These are phyloP conservation scores for Sardinella longiceps DNA, from an alignment of 2,797 vertebrate genomes.

Conservation along the genomic window DNA sequence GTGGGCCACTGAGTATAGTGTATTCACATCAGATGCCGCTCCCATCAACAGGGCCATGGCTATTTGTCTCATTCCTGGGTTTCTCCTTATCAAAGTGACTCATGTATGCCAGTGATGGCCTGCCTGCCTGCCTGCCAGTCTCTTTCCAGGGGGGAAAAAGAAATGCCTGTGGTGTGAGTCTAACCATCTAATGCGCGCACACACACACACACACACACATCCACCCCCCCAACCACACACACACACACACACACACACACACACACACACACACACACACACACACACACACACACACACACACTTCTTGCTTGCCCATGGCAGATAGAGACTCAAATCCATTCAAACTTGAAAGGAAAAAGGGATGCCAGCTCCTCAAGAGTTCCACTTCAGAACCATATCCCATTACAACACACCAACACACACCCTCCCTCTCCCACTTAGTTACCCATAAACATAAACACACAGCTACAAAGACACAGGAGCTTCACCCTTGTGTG, in stretches of 20 bases:
- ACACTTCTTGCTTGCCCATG: background rate
- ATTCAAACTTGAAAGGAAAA: background rate
- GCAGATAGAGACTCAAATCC: background rate
- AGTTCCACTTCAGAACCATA: background rate
- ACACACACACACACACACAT: background rate
- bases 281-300: background rate
- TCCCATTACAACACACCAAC: background rate
- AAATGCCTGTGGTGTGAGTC: background rate
- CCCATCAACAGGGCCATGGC: background rate
- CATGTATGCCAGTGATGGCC: background rate
- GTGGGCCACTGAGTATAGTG: background rate
- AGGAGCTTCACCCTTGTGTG: background rate
- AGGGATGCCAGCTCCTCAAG: background rate
- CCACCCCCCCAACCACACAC: too few relatives aligned
- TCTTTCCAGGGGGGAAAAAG: background rate
- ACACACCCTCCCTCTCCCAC: background rate
- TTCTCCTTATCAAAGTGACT: background rate
- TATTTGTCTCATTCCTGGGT: background rate
- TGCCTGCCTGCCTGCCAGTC: constrained; percentile 13
- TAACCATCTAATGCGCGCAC: background rate
- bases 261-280: background rate
- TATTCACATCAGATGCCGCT: background rate
- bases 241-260: background rate
- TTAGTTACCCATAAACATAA: background rate
- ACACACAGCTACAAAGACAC: background rate